Base-by-base conservation (phyloP, 2,888 invertebrate genomes). In the Sphinx pinastri region DNA sequence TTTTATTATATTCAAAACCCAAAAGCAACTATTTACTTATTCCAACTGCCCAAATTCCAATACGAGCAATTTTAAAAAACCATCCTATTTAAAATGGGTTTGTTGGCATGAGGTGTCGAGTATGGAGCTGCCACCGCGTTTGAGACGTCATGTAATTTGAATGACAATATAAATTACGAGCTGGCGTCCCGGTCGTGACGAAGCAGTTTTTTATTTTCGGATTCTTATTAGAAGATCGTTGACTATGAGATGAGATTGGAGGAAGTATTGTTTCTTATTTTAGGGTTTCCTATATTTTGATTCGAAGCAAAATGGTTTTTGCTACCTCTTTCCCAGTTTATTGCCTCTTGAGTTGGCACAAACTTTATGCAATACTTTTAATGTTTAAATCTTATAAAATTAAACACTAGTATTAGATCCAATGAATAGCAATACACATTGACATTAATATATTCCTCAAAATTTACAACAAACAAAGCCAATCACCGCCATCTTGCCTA, bases 131-230 rank as follows among this genome's bases (percentile, higher is more conserved):
- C 93, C 92, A 92, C 93, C 83, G 92, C 81, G 84, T 84, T 89
- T 86, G 85, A 82, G 75, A 78, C 55, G 78, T 80, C 84, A 83
- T 80, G 81, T 84, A 83, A 88, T 91, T 91, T 90, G 88, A 91
- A 93, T 92, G 88, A 90, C 86, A 88, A 92, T 93, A 88, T 90
- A 87, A 90, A 92, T 92, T 82, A 92, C 90, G 79, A 81, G 75
- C 82, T 81, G 91, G 89, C 90, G 92, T 91, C 92, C 87, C 86
- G 84, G 84, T 79, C 85, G 81, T 93, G 93, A 93, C 90, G 75
- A 75, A 71, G 88, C 92, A 81, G 74, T 84, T 87, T 86, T 83
- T 83, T 85, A 84, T 81, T 79, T 81, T 19, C 80, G 77, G 79
- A 76, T 78, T 83, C 70, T 81, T 86, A 84, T 81, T 82, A 77